Evolutionary conservation across 2,113 vertebrate species (phyloP), one percentile per base, ranked within the genome.

Genomic region (Leptosomus discolor): DNA sequence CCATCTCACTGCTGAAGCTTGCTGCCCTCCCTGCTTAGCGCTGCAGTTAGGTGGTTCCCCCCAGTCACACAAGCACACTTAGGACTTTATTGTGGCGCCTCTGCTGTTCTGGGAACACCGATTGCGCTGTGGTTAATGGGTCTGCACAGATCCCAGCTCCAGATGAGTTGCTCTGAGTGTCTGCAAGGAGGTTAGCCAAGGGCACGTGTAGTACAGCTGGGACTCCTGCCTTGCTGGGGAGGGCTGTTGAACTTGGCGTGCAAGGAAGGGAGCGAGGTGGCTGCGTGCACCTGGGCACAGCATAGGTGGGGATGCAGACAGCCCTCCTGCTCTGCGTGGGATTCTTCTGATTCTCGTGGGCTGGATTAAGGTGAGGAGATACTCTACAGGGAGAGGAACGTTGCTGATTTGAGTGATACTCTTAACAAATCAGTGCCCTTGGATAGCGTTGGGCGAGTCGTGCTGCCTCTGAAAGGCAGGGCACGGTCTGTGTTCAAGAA

Each of bases 201-300:
- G 91, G 51, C 46, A 5, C 0, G 13, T 61, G 79, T 12, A 27
- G 18, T 19, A 12, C 0, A 8, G 21, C 76, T 36, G 56, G 58
- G 68, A 9, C 37, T 80, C 19, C 12, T 18, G 57, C 30, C 45
- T 64, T 20, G 3, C 1, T 58, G 54, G 63, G 54, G 12, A 45
- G 34, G 23, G 67, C 82, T 83, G 67, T 7, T 51, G 58, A 58
- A 39, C 45, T 61, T n/a, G 2, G 21, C 6, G 0, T 5, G 45
- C 17, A 6, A 6, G 32, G 61, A 27, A 32, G 71, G 32, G 4
- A 22, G 32, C 5, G 4, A 12, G 41, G 71, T 5, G 39, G 41
- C 46, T 53, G 15, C 0, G 4, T 41, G 29, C 1, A 4, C 32
- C 60, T 36, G 46, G 34, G 12, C 16, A 2, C 0, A 2, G 20